A percentile compares a stretch with the other conserved stretches of the same genome.
These are phyloP conservation scores for Trachurus trachurus DNA, from an alignment of 2,797 vertebrate species.

Conservation along the genomic window DNA sequence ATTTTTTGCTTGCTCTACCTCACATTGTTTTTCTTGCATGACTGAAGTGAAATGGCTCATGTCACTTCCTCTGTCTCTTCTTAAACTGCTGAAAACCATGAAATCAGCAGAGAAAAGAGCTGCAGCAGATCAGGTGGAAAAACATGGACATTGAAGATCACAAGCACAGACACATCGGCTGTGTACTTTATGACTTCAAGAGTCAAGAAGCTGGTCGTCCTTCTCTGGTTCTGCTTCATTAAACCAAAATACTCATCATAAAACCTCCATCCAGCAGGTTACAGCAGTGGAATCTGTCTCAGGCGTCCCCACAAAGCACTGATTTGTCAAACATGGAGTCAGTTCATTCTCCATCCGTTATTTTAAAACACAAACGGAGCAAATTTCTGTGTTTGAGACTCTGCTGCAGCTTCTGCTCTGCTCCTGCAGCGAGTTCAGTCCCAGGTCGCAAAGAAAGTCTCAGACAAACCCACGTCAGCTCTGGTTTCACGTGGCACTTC, in stretches of 20 bases:
- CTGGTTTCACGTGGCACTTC: neutral
- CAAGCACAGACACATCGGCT: slow-evolving; percentile 40
- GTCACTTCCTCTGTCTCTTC: slow-evolving; percentile 42
- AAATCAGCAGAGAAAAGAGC: slow-evolving; percentile 70
- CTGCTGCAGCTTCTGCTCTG: neutral
- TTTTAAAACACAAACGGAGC: slow-evolving; percentile 20
- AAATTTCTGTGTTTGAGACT: neutral
- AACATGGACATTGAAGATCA: slow-evolving; percentile 61
- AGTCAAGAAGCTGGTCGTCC: slow-evolving; percentile 24
- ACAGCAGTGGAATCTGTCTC: neutral
- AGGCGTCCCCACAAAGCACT: slow-evolving; percentile 19
- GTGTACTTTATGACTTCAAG: slow-evolving; percentile 14
- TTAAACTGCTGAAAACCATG: slow-evolving; percentile 66
- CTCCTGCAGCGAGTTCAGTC: slow-evolving; percentile 14
- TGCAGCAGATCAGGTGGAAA: slow-evolving; percentile 61
- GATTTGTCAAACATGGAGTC: neutral
- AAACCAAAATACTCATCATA: neutral
- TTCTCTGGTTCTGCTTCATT: slow-evolving; percentile 15
- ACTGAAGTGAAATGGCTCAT: slow-evolving; percentile 5
- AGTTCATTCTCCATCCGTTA: neutral
- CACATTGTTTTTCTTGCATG: neutral
- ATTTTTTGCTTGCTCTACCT: neutral
- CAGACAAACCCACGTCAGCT: neutral
- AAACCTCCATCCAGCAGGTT: slow-evolving; percentile 14
- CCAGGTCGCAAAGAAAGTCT: neutral